Conservation (phyloP, 2,113 vertebrate species). For the Galemys pyrenaicus region DNA sequence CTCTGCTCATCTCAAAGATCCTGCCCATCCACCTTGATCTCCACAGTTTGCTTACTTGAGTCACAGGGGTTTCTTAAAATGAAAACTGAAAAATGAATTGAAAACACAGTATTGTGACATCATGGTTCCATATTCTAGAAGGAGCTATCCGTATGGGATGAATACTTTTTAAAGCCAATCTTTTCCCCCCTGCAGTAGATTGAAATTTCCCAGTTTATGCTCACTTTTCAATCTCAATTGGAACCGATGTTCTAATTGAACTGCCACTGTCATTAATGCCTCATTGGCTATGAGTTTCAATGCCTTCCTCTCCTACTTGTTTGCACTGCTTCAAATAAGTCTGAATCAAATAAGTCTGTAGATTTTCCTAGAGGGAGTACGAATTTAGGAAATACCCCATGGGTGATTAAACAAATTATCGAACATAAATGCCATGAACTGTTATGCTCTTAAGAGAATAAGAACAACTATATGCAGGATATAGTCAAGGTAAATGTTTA, state of each 20-base stretch:
- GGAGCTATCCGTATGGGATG: constrained; percentile 5
- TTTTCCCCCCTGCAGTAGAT: background rate
- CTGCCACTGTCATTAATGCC: background rate
- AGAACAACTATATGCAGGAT: background rate
- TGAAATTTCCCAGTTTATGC: constrained; percentile 12
- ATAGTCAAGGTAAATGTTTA: background rate
- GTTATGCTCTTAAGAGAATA: background rate
- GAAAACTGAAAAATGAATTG: constrained; percentile 57
- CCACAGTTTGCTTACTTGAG: constrained; percentile 50
- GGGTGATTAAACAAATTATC: constrained; percentile 23
- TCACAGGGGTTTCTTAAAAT: constrained; percentile 57
- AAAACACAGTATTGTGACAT: constrained; percentile 54
- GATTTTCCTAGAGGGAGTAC: constrained; percentile 28
- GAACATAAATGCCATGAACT: background rate
- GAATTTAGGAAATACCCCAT: constrained; percentile 14
- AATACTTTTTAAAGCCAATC: constrained; percentile 37
- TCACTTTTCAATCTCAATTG: constrained; percentile 10
- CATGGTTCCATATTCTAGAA: constrained; percentile 45
- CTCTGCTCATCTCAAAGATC: constrained; percentile 45
- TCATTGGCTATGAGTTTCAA: constrained; percentile 25
- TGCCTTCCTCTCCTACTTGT: background rate
- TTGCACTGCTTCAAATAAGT: background rate
- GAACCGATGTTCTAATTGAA: constrained; percentile 39
- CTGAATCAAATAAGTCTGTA: background rate
- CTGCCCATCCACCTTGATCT: constrained; percentile 48